Percentiles rank a stretch among this genome's conserved stretches.
These are phyloP conservation scores for Stegophylla sp. DNA, from an alignment of 2,888 invertebrate species.

Conservation along the genomic window DNA sequence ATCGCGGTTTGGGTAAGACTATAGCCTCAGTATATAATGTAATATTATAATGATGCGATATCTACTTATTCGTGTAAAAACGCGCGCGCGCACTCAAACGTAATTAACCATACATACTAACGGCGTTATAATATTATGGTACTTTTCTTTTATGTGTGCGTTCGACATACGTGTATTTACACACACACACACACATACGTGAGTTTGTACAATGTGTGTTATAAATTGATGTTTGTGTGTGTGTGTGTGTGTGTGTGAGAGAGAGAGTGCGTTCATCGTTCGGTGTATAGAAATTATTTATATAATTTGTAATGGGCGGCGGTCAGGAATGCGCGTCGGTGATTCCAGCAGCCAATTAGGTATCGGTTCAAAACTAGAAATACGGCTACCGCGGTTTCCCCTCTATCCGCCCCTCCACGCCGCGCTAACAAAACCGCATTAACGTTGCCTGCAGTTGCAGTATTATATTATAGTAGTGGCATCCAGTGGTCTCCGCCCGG, in stretches of 20 bases:
- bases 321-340: slow-evolving; percentile 52
- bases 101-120: too few relatives aligned
- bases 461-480: background rate
- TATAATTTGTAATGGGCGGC: slow-evolving; percentile 59
- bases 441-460: background rate
- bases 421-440: slow-evolving; percentile 12
- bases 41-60: too few relatives aligned
- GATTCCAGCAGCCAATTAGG: slow-evolving; percentile 53
- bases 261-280: background rate
- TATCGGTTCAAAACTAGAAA: slow-evolving; percentile 51
- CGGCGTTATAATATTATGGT: too few relatives aligned
- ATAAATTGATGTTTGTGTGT: too few relatives aligned
- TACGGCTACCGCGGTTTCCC: slow-evolving; percentile 46
- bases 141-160: too few relatives aligned
- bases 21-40: too few relatives aligned
- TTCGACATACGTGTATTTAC: too few relatives aligned
- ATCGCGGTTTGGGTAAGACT: too few relatives aligned
- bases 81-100: background rate
- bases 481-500: slow-evolving; percentile 12
- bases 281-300: slow-evolving; percentile 14
- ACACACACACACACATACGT: background rate
- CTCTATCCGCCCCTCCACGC: background rate
- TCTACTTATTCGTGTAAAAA: too few relatives aligned
- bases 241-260: background rate
- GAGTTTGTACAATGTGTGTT: too few relatives aligned